Percentiles rank a stretch among this genome's conserved stretches.
These are phyloP conservation scores for Eupithecia vulgata DNA, from an alignment of 2,888 invertebrate genomes.

Conservation along the genomic window DNA sequence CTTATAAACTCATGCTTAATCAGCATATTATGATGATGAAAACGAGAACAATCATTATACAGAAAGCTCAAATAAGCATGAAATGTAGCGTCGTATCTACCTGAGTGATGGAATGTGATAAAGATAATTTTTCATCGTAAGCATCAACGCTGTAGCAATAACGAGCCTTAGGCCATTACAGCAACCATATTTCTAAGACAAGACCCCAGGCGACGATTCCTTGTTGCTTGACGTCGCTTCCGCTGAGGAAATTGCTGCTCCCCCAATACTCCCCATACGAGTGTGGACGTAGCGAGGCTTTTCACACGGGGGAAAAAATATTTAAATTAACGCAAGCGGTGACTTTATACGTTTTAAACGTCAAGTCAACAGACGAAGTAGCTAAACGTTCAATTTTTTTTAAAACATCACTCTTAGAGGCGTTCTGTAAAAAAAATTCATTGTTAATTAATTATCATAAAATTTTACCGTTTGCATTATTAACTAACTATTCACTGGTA, in stretches of 20 bases:
- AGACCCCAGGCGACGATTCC: conserved; percentile 46
- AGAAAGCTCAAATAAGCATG: background rate
- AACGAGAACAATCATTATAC: background rate
- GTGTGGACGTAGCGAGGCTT: conserved; percentile 7
- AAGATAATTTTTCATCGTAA: conserved; percentile 15
- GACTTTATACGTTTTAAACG: too few species aligned
- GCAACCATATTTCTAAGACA: conserved; percentile 51
- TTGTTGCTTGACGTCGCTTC: conserved; percentile 66
- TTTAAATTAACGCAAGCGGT: too few species aligned
- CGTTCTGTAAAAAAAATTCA: too few species aligned
- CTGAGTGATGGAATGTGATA: conserved; percentile 13
- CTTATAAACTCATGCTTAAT: background rate
- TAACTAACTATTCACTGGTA: too few species aligned
- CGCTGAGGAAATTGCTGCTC: conserved; percentile 74
- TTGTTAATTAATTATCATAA: too few species aligned
- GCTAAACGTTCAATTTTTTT: too few species aligned
- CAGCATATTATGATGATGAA: background rate
- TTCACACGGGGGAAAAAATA: background rate
- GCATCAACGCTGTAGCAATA: conserved; percentile 44
- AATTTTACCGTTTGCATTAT: too few species aligned
- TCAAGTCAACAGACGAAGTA: background rate
- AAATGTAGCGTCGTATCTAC: background rate
- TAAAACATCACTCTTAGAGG: too few species aligned
- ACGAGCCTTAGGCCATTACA: conserved; percentile 48
- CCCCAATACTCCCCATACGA: conserved; percentile 38